Conservation (phyloP, 2,888 invertebrate genomes). For the Pristionchus maxplancki region DNA sequence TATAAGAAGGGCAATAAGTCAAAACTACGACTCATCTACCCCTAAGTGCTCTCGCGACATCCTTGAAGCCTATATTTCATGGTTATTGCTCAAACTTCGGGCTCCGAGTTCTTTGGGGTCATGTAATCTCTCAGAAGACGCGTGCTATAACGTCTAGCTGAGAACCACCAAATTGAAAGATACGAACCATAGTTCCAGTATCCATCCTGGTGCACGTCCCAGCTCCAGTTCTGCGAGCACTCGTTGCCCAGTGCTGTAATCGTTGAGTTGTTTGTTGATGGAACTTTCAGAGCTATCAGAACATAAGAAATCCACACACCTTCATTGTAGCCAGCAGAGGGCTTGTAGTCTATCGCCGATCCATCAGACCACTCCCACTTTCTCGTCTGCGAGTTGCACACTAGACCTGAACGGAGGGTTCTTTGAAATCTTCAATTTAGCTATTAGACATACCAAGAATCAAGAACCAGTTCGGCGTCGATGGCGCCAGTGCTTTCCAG, state of each 20-base stretch:
- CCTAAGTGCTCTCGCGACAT: too few species aligned
- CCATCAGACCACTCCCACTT: neutral
- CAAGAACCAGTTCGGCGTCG: neutral
- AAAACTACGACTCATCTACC: too few species aligned
- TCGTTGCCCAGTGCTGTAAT: neutral
- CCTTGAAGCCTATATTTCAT: too few species aligned
- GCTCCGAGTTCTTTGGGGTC: too few species aligned
- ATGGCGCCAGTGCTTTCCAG: neutral
- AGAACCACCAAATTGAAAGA: too few species aligned
- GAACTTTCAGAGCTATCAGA: too few species aligned
- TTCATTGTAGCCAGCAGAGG: neutral
- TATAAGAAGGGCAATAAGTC: too few species aligned
- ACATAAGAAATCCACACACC: too few species aligned
- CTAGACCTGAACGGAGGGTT: neutral
- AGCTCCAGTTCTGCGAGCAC: neutral
- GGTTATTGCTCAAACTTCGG: too few species aligned
- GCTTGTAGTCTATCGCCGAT: neutral
- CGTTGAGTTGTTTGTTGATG: neutral
- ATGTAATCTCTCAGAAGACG: too few species aligned
- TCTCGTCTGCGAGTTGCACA: neutral
- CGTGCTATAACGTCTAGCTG: too few species aligned
- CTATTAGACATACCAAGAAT: neutral
- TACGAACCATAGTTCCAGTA: neutral
- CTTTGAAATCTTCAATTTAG: neutral
- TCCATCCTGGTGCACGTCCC: neutral